Evolutionary conservation across 2,113 vertebrate species (phyloP).

Genomic region (Corythaeola cristata): DNA sequence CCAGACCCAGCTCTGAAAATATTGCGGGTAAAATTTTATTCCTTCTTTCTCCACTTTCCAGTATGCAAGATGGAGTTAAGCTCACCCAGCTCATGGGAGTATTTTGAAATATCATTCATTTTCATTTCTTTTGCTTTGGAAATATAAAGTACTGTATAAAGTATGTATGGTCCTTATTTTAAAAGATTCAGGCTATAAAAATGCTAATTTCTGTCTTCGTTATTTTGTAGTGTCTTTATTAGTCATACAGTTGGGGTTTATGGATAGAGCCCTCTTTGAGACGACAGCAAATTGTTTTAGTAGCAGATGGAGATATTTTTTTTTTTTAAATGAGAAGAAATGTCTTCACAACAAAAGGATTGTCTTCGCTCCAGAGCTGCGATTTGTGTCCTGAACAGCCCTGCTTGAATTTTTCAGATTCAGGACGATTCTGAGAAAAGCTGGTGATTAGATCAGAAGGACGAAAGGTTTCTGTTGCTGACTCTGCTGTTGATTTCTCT

Average conservation of each 20-base stretch:
- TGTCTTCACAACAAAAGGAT: background rate
- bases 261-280: background rate
- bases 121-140: background rate
- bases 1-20: background rate
- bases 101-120: background rate
- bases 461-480: background rate
- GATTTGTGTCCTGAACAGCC: background rate
- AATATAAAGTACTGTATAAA: background rate
- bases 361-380: background rate
- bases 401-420: conserved; percentile 24
- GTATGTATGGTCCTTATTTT: background rate
- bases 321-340: background rate
- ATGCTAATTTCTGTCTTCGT: background rate
- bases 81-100: background rate
- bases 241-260: background rate
- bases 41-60: background rate
- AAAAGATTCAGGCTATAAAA: background rate
- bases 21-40: background rate
- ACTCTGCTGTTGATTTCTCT: background rate
- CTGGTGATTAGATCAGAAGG: conserved; percentile 5
- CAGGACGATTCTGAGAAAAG: conserved; percentile 9
- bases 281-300: background rate
- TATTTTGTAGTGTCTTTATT: background rate
- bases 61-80: background rate
- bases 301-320: background rate